These are phyloP conservation scores for Netelia fuscicornis DNA, from an alignment of 2,888 invertebrate species.

Conservation along the genomic window DNA sequence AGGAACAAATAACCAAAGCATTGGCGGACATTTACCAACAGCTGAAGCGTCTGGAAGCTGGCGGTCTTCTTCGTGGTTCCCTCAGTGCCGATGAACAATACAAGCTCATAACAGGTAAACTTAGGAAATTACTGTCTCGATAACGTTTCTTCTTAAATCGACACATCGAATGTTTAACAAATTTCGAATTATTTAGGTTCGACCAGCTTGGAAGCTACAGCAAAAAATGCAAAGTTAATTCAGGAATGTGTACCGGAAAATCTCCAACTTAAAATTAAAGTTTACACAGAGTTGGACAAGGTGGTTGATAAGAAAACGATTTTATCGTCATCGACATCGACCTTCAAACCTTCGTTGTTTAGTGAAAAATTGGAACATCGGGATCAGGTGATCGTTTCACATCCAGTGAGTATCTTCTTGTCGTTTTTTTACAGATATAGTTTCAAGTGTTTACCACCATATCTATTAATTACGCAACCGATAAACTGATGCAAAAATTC, in stretches of 20 bases:
- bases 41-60: slow-evolving; percentile 89
- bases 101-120: slow-evolving; percentile 90
- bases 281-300: slow-evolving; percentile 92
- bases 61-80: slow-evolving; percentile 91
- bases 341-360: slow-evolving; percentile 95
- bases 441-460: slow-evolving; percentile 10
- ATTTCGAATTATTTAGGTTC: slow-evolving; percentile 85
- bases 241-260: slow-evolving; percentile 98
- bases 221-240: slow-evolving; percentile 92
- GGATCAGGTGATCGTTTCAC: slow-evolving; percentile 91
- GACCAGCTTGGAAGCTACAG: slow-evolving; percentile 89
- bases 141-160: neutral
- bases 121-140: neutral
- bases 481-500: slow-evolving; percentile 25
- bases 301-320: slow-evolving; percentile 92
- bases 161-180: neutral
- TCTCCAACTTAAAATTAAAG: slow-evolving; percentile 92
- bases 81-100: slow-evolving; percentile 91
- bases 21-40: slow-evolving; percentile 91
- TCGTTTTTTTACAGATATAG: slow-evolving; percentile 20
- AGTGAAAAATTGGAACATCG: slow-evolving; percentile 92
- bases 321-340: slow-evolving; percentile 97
- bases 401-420: slow-evolving; percentile 88
- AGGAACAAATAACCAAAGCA: slow-evolving; percentile 91
- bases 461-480: slow-evolving; percentile 40